These are phyloP conservation scores for Chloropsis hardwickii DNA, from an alignment of 2,113 vertebrate genomes.

Conservation along the genomic window DNA sequence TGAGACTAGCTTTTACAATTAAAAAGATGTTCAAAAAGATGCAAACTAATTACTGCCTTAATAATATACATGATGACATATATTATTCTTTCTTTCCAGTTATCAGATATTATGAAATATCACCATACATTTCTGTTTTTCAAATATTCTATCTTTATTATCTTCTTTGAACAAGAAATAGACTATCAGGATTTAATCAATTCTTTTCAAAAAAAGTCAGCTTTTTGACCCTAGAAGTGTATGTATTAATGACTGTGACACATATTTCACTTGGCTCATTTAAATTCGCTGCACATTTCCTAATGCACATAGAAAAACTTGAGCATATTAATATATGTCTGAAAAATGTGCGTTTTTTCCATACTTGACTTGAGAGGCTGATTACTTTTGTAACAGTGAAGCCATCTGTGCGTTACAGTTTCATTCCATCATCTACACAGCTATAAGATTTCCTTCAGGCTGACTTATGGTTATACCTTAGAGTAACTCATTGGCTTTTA, in stretches of 20 bases:
- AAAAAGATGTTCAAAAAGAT: neutral
- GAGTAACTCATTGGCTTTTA: conserved; percentile 1
- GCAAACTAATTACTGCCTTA: neutral
- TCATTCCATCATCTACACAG: neutral
- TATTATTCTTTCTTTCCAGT: neutral
- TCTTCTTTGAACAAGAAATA: neutral
- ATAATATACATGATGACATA: neutral
- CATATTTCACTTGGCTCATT: neutral
- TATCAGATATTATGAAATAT: neutral
- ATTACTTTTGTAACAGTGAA: conserved; percentile 41
- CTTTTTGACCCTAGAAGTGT: neutral
- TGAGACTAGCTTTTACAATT: neutral
- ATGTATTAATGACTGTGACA: neutral
- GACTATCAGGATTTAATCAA: neutral
- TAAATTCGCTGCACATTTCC: neutral
- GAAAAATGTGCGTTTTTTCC: neutral
- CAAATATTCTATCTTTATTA: neutral
- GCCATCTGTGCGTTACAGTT: neutral
- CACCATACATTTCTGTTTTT: neutral
- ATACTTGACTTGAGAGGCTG: conserved; percentile 11
- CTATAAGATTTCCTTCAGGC: conserved; percentile 21
- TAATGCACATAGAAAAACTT: neutral
- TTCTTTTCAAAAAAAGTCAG: neutral
- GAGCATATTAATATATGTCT: neutral
- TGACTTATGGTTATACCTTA: conserved; percentile 3